Percentiles rank a stretch among this genome's conserved stretches.
These are phyloP conservation scores for Speoplatyrhinus poulsoni DNA, from an alignment of 2,113 vertebrate genomes.

Conservation along the genomic window DNA sequence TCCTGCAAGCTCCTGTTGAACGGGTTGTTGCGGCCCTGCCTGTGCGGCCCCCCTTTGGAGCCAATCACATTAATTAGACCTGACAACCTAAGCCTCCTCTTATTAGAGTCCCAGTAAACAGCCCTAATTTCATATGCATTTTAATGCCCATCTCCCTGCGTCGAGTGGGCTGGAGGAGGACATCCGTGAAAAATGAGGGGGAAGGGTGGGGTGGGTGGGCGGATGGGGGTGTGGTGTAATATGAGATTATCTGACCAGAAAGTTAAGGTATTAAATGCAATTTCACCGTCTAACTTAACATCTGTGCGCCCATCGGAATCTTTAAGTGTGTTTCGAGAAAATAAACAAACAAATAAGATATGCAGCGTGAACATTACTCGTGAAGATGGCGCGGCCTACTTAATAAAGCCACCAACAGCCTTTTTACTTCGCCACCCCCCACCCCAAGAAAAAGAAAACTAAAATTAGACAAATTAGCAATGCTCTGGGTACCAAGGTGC, in stretches of 20 bases:
- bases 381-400: constrained; percentile 21
- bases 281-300: constrained; percentile 18
- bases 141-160: constrained; percentile 87
- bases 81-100: constrained; percentile 78
- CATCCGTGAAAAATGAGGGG: not conserved
- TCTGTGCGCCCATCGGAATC: constrained; percentile 17
- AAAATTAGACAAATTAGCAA: constrained; percentile 42
- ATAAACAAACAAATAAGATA: not conserved
- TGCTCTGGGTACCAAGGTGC: constrained; percentile 58
- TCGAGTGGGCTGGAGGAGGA: constrained; percentile 28
- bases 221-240: constrained; percentile 47
- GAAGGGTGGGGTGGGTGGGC: constrained; percentile 48
- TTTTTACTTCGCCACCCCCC: not conserved
- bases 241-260: constrained; percentile 46
- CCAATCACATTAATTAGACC: constrained; percentile 75
- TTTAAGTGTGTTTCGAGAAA: constrained; percentile 29
- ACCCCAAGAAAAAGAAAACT: constrained; percentile 12
- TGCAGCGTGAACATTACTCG: constrained; percentile 11
- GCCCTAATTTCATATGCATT: constrained; percentile 87
- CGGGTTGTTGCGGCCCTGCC: constrained; percentile 60
- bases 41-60: constrained; percentile 61
- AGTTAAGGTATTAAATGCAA: constrained; percentile 37
- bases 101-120: constrained; percentile 89
- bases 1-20: constrained; percentile 60
- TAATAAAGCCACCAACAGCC: constrained; percentile 19